Base-by-base conservation (phyloP, 2,113 vertebrate species). In the Dromaius novaehollandiae region DNA sequence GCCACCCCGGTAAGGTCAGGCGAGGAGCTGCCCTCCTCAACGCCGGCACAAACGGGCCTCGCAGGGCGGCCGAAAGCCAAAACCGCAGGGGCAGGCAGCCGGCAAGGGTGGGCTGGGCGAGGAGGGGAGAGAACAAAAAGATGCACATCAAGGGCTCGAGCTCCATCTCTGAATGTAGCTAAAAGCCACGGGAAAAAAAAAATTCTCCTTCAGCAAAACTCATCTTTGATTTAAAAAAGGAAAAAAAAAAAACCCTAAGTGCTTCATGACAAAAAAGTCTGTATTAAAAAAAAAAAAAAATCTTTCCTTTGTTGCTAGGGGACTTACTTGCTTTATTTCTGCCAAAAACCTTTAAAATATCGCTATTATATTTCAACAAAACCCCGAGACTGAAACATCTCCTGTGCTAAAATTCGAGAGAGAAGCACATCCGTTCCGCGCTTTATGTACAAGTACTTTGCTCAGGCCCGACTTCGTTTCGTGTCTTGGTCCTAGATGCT, bases 291-390 rank as follows among this genome's bases (percentile, higher is more conserved):
- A 19, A 18, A 36, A 19, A 86, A 86, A 78, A 93, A 88, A 13
- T 2, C 66, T 51, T 76, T 32, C 77, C 69, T 93, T 92, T 92
- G 93, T 95, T 95, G 93, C 93, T 89, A 97, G 36, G 94, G 94
- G 86, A 95, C 78, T 95, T 38, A 34, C 3, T 95, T 82, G 66
- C 91, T 79, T 89, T 78, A 8, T 40, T 46, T 63, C 56, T 92
- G 63, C 89, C 50, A 30, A 93, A 92, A 95, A 73, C 20, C 64
- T 89, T 84, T 75, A 87, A 86, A 95, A 73, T 70, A 48, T 81
- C 42, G 76, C 74, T 60, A 53, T 20, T 56, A 56, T 51, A 55
- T 87, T 83, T 69, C n/a, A 75, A 22, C 9, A 92, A 90, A 95
- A 81, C 34, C 63, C 51, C 0, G 20, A 80, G 76, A 75, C 38